Base-by-base conservation (phyloP, 2,888 invertebrate genomes). In the Napeogenes inachia region DNA sequence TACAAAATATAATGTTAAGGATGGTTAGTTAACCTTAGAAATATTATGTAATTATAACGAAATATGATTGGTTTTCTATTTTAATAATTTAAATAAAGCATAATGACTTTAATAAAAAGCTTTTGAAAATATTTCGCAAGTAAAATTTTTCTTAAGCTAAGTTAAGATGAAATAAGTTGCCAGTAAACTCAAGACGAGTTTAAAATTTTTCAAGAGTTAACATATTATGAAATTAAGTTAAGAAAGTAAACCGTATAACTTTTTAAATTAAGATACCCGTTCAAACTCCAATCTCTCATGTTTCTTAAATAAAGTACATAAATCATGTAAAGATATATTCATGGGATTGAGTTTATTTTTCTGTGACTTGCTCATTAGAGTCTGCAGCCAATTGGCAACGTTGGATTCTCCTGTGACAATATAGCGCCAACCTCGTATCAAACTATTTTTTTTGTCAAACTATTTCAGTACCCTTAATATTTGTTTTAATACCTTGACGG, bases 181-280 rank as follows among this genome's bases (percentile, higher is more conserved):
- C 30, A 30, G 50, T 30, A 30, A 21, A 21, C 21, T 21, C 21
- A 21, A 30, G 4, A 2, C 30, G 30, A 50, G 8, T 30, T 50
- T 47, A 30, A 50, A 50, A 50, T 30, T 50, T 50, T 50, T 50
- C 50, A 10, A 12, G 50, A 50, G 8, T 50, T 50, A 30, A 50
- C 50, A 50, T 50, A 50, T 50, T 50, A 50, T 12, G 6, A 50
- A 30, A 50, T 50, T 30, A 50, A 50, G 50, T 30, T 50, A 21
- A 13, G 6, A 50, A 30, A 50, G 50, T 50, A 50, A 30, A 50
- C 30, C 47, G 47, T 13, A 4, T 10, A 50, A 50, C 50, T 50
- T 50, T 42, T 50, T 30, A 50, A 50, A 50, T 50, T 50, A 50
- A 50, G 50, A 50, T 50, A 50, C 10, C 30, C 8, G 30, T 50